Percentiles rank a stretch among this genome's conserved stretches.
Evolutionary conservation across 1,140 invertebrate genomes (phyloP).

Genomic region (Zaprionus tsacasi): DNA sequence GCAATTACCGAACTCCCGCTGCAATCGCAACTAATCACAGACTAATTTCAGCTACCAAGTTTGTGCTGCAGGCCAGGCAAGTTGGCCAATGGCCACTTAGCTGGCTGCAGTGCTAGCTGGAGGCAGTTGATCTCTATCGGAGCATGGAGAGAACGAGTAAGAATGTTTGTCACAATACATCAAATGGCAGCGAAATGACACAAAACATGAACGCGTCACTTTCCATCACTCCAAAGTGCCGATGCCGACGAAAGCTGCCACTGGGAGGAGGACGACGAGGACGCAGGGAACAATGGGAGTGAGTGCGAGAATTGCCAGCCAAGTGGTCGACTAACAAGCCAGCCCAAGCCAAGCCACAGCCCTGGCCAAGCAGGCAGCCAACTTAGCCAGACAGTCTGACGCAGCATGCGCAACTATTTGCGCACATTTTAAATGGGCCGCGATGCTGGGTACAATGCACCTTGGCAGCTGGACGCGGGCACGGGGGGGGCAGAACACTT

Average conservation of each 20-base stretch:
- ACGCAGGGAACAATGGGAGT: conserved; percentile 1
- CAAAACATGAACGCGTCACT: conserved; percentile 84
- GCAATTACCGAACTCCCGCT: conserved; percentile 33
- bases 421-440: conserved; percentile 80
- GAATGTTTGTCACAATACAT: conserved; percentile 84
- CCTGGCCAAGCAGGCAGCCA: conserved; percentile 13
- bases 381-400: conserved; percentile 69
- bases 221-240: conserved; percentile 84
- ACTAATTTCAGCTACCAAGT: conserved; percentile 53
- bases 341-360: conserved; percentile 27
- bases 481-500: conserved; percentile 15
- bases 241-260: conserved; percentile 61
- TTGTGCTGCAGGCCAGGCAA: conserved; percentile 27
- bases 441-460: conserved; percentile 68
- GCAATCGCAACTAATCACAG: conserved; percentile 43
- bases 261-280: not conserved
- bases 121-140: conserved; percentile 28
- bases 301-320: conserved; percentile 40
- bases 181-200: conserved; percentile 80
- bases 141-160: conserved; percentile 39
- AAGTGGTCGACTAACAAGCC: conserved; percentile 51
- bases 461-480: conserved; percentile 11
- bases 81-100: conserved; percentile 30
- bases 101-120: conserved; percentile 9
- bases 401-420: conserved; percentile 80